Evolutionary conservation across 30 jellyfish, hydroid and myxozoan species (phyloP), one percentile per base, ranked within the genome.

Genomic region (Hydra vulgaris): DNA sequence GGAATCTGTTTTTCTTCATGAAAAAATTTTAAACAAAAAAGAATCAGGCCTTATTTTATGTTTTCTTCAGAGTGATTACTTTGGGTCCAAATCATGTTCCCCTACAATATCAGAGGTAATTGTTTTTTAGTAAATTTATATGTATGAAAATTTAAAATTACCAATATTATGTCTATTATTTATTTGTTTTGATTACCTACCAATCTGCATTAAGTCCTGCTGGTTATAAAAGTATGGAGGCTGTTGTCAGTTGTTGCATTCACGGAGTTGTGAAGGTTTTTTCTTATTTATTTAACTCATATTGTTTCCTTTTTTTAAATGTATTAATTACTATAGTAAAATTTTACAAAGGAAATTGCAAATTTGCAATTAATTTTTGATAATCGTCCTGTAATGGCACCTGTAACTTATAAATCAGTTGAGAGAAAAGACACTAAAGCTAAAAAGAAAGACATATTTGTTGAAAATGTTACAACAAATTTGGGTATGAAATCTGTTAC

Each of bases 341-440:
- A 40, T 3, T 40, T 40, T 40, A 40, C 12, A 40, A 40, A 40
- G 61, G 61, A 40, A 40, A 82, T 86, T 23, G 26, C 82, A 26
- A 79, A 53, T 27, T 18, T 86, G 77, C 89, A 83, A 0, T 26
- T 74, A 17, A 67, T 87, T 67, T 68, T 87, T 82, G 95, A 87
- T 70, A 90, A 81, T 81, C 88, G 91, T 21, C 95, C 95, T 0
- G 70, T 23, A 26, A 70, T 79, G 52, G 90, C 82, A 54, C 40
- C 81, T 4, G 89, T 78, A 53, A 80, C 71, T 70, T 70, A 55
- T 7, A 82, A 84, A 73, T 53, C 87, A 21, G 61, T 40, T 40
- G 61, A 40, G 12, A 40, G 12, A 40, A 40, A 40, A 40, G 61
- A 40, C 12, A 40, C 61, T 12, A 40, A 40, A 40, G 61, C 61